These are phyloP conservation scores for Oikopleura dioica DNA, from an alignment of 23 tunicate species.

Conservation along the genomic window DNA sequence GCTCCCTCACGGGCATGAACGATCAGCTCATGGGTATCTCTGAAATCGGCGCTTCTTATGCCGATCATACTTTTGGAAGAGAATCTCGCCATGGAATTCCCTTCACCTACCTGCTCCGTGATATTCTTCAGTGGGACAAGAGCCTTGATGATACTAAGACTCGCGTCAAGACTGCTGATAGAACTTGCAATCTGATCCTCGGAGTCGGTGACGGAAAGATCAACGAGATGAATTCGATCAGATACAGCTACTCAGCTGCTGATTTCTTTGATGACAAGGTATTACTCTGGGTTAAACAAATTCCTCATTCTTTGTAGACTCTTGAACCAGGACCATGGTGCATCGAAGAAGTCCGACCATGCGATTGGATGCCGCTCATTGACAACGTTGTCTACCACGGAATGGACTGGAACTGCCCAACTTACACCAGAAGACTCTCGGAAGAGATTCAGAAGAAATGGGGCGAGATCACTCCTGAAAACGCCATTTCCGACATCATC, in stretches of 20 bases:
- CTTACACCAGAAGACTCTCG: constrained; percentile 30
- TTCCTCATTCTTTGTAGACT: background rate
- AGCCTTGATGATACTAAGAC: constrained; percentile 70
- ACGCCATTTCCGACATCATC: constrained; percentile 29
- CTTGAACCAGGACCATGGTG: constrained; percentile 12
- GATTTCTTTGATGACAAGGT: background rate
- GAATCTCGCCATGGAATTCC: constrained; percentile 26
- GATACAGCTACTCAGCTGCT: constrained; percentile 7
- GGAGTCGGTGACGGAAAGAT: constrained; percentile 95
- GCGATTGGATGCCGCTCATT: constrained; percentile 59
- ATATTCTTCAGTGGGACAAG: constrained; percentile 68
- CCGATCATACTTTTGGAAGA: constrained; percentile 53
- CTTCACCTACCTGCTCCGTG: constrained; percentile 58
- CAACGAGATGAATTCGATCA: background rate
- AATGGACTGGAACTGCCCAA: constrained; percentile 90
- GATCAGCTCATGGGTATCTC: constrained; percentile 60
- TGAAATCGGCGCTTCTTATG: constrained; percentile 56
- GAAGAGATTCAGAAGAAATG: constrained; percentile 33
- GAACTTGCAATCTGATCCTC: constrained; percentile 63
- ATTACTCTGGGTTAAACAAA: background rate
- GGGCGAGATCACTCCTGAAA: constrained; percentile 52
- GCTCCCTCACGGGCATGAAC: constrained; percentile 75
- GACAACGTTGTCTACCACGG: constrained; percentile 69
- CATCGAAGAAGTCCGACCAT: background rate
- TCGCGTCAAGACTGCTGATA: constrained; percentile 50